Evolutionary conservation across 2,888 invertebrate species (phyloP).

Genomic region (Apomyelois bistriatella): DNA sequence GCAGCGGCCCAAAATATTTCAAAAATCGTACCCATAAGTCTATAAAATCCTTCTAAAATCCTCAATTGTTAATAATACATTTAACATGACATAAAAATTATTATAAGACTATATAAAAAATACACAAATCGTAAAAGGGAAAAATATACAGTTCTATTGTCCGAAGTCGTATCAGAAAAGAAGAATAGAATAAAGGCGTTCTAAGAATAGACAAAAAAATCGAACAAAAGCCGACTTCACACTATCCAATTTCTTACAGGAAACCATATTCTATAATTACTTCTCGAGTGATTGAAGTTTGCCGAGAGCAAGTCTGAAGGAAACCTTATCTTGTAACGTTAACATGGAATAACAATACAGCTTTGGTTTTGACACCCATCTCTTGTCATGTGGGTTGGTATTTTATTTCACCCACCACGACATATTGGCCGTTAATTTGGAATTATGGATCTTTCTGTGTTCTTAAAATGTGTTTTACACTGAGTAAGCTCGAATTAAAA

Average conservation of each 20-base stretch:
- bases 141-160: neutral
- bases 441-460: too few species aligned
- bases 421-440: too few species aligned
- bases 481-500: too few species aligned
- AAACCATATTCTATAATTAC: neutral
- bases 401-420: neutral
- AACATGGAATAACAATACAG: neutral
- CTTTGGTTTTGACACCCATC: neutral
- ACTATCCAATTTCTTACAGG: constrained; percentile 1
- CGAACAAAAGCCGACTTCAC: neutral
- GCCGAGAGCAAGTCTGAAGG: neutral
- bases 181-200: neutral
- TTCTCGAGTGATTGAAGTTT: constrained; percentile 2
- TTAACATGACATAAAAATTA: too few species aligned
- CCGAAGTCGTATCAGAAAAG: neutral
- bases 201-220: neutral
- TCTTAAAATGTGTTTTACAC: too few species aligned
- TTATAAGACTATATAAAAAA: neutral
- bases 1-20: too few species aligned
- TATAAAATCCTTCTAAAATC: too few species aligned
- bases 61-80: too few species aligned
- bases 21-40: too few species aligned
- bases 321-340: neutral
- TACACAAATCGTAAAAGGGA: neutral
- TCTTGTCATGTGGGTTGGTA: neutral